Evolutionary conservation across 2,113 vertebrate species (phyloP).

Genomic region (Lynx canadensis): DNA sequence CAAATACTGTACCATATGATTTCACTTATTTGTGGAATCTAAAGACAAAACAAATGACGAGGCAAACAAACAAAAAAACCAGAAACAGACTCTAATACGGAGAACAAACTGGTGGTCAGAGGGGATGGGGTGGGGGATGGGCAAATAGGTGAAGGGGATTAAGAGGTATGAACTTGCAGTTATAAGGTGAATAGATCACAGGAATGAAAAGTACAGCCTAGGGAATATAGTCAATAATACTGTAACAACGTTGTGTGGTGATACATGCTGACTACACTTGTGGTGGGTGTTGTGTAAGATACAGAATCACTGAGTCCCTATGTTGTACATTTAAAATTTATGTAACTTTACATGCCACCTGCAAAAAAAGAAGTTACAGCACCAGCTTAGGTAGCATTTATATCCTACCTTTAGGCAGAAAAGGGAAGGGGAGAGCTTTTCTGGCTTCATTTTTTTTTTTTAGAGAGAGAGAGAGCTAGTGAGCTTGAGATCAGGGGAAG

Average conservation of each 20-base stretch:
- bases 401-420: neutral
- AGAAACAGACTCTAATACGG: neutral
- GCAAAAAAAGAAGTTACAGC: neutral
- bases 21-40: neutral
- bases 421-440: neutral
- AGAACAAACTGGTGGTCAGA: neutral
- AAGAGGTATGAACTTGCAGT: neutral
- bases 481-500: too few relatives aligned
- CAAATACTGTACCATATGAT: neutral
- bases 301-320: neutral
- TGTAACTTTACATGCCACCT: neutral
- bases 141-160: neutral
- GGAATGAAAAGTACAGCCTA: neutral
- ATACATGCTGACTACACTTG: neutral
- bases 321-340: neutral
- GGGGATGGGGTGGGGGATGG: neutral
- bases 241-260: neutral
- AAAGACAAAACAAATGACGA: neutral
- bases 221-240: neutral
- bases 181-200: neutral
- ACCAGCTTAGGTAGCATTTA: neutral
- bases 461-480: too few relatives aligned
- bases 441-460: neutral
- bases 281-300: neutral
- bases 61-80: neutral